Evolutionary conservation across 2,113 vertebrate genomes (phyloP), one percentile per base, ranked within the genome.

Genomic region (Prionailurus bengalensis): DNA sequence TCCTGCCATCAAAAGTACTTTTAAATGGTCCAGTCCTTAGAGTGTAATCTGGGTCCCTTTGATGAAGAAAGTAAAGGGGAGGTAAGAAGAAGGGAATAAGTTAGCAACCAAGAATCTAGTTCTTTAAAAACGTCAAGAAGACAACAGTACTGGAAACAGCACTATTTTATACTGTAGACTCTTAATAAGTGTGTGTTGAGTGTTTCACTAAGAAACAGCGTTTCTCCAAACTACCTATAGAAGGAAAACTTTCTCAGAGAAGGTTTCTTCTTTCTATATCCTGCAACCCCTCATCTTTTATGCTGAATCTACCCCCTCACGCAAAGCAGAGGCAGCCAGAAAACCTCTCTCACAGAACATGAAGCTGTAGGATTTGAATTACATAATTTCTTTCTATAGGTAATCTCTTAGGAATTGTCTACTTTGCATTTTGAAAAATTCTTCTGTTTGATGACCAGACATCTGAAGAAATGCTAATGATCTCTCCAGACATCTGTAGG

Each of bases 71-170:
- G 63, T 48, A 80, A 86, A 63, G 51, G 8, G 71, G 51, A 4
- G 76, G 31, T 79, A 92, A 29, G 90, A 70, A 8, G 29, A 94
- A 95, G 66, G 78, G 53, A 94, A 96, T 63, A 97, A 92, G 95
- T 12, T 27, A 87, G 25, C 73, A 95, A 29, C 71, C 76, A 91
- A 96, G 51, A 65, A 84, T 71, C 76, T 25, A 71, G 45, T 79
- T 89, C 51, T 97, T 89, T 87, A n/a, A 86, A 88, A 85, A 80
- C 9, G 27, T 78, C 36, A 71, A 88, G 42, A 79, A 92, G 55
- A 93, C 27, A 95, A 29, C 7, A 79, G 58, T 86, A 12, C 2
- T 74, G 31, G 89, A 96, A 96, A 91, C 21, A 78, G 51, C n/a
- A 42, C 55, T 66, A n/a, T 73, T 89, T 93, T 90, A 84, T 74